Percentiles rank a stretch among this genome's conserved stretches.
These are phyloP conservation scores for Sciurus carolinensis DNA, from an alignment of 2,797 vertebrate species.

Conservation along the genomic window DNA sequence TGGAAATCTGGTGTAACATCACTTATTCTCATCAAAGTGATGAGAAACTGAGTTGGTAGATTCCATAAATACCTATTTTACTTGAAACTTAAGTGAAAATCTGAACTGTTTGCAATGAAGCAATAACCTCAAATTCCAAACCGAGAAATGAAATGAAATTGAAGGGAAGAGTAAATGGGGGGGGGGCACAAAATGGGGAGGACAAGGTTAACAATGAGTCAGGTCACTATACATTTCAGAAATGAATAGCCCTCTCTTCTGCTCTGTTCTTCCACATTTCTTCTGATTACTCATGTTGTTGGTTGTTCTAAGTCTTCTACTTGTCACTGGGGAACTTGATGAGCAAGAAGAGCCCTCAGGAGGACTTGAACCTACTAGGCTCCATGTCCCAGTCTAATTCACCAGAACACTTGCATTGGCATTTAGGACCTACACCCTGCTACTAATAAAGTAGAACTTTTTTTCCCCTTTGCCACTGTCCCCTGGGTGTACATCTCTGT, in stretches of 20 bases:
- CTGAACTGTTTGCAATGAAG: background rate
- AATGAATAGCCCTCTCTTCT: background rate
- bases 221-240: background rate
- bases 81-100: background rate
- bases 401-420: background rate
- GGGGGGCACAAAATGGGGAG: no score
- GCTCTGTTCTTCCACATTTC: no score
- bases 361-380: background rate
- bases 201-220: background rate
- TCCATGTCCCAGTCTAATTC: background rate
- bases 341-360: background rate
- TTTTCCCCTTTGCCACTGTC: background rate
- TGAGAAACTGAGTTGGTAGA: background rate
- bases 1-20: background rate
- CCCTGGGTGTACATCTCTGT: no score
- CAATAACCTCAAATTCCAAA: conserved; percentile 26
- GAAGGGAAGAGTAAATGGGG: background rate
- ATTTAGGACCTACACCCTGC: background rate
- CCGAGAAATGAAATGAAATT: background rate
- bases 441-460: background rate
- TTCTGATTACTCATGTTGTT: background rate
- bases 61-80: background rate
- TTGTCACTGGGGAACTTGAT: background rate
- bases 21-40: background rate
- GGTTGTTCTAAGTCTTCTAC: background rate